Evolutionary conservation across 2,113 vertebrate genomes (phyloP).

Genomic region (Chascanopsetta lugubris): DNA sequence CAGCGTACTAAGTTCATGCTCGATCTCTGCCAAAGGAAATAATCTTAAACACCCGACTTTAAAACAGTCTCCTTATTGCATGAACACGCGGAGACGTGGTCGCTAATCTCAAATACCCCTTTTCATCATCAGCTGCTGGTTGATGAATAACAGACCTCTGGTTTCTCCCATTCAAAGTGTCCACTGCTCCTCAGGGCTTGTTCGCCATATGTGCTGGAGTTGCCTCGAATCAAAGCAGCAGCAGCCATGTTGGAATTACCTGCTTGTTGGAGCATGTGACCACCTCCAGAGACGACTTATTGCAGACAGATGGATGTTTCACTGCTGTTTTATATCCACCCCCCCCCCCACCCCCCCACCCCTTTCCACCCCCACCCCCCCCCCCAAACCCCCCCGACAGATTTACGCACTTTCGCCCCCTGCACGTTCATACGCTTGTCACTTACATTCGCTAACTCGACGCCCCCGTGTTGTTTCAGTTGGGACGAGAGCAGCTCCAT

Average conservation of each 20-base stretch:
- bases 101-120: background rate
- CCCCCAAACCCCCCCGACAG: slow-evolving; percentile 1
- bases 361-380: too few relatives aligned
- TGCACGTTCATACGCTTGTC: background rate
- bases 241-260: slow-evolving; percentile 49
- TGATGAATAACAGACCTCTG: background rate
- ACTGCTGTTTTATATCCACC: background rate
- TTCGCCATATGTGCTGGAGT: slow-evolving; percentile 19
- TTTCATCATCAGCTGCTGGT: background rate
- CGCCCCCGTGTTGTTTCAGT: slow-evolving; percentile 74
- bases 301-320: slow-evolving; percentile 60
- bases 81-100: background rate
- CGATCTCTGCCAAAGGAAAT: too few relatives aligned
- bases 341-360: too few relatives aligned
- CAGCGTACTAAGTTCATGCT: too few relatives aligned
- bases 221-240: slow-evolving; percentile 30
- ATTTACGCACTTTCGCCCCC: background rate
- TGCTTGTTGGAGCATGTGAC: slow-evolving; percentile 57
- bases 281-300: slow-evolving; percentile 49
- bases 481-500: slow-evolving; percentile 99
- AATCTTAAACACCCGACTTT: too few relatives aligned
- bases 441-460: slow-evolving; percentile 4
- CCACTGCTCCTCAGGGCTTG: background rate
- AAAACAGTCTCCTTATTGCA: too few relatives aligned
- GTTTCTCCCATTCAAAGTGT: background rate